Evolutionary conservation across 2,888 invertebrate genomes (phyloP), one percentile per base, ranked within the genome.

Genomic region (Stenolophus ochropezus): DNA sequence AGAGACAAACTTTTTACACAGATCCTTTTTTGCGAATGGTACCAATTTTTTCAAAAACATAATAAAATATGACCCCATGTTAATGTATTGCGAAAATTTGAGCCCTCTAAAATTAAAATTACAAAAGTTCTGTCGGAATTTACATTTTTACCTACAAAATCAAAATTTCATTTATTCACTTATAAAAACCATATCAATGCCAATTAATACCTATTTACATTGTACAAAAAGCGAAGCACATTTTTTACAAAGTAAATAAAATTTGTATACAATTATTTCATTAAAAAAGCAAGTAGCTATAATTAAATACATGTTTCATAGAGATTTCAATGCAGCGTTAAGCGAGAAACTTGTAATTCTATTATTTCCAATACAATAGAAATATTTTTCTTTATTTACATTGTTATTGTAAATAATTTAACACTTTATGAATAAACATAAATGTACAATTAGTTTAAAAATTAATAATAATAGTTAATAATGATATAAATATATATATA

Each of bases 281-380:
- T 69, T 69, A 33, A 6, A 42, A 5, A 14, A 18, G 33, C 21
- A 18, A 18, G 2, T 69, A 14, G 18, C 18, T 69, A 33, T n/a
- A 69, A 69, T n/a, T 61, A 51, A 51, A 16, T 51, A 16, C 6
- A 18, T 33, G 2, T 16, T 16, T 18, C 65, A 18, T 33, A 18
- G 14, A 69, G 33, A 69, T 8, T 69, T 5, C 33, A 33, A 33
- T 18, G 14, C 65, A 27, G 18, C 65, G 16, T 69, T 3, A 33
- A 33, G 33, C 27, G 6, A 33, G 16, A 69, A 69, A 69, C 33
- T 1, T 14, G 14, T 69, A 69, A 69, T 69, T 69, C 33, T 69
- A 18, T 61, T 61, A 23, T 20, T 56, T 20, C 18, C 20, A 56
- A 56, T 20, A 56, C 56, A 56, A 56, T 56, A 20, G 21, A 5